Conservation (phyloP, 1,140 invertebrate genomes). For the Drosophila trapezifrons region DNA sequence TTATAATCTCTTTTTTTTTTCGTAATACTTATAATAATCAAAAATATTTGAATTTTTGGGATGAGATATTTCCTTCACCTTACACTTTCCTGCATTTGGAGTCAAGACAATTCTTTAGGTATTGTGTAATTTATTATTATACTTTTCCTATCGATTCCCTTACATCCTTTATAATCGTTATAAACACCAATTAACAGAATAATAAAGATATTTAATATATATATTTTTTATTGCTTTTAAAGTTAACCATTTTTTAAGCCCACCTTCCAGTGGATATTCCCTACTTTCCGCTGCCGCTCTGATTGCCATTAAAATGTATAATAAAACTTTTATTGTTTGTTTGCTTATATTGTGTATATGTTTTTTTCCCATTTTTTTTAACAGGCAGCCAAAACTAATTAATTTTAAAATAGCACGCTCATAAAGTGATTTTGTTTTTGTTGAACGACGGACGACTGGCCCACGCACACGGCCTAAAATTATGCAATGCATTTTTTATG, state of each 20-base stretch:
- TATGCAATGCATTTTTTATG: slow-evolving; percentile 65
- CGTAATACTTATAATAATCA: too few relatives aligned
- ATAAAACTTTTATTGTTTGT: slow-evolving; percentile 50
- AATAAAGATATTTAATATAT: too few relatives aligned
- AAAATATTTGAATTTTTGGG: too few relatives aligned
- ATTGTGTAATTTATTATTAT: too few relatives aligned
- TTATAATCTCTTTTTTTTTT: too few relatives aligned
- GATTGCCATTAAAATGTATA: slow-evolving; percentile 43
- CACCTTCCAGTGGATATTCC: neutral
- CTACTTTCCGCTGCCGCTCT: neutral
- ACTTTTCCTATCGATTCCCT: too few relatives aligned
- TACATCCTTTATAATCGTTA: too few relatives aligned
- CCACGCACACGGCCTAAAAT: slow-evolving; percentile 61
- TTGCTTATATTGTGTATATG: slow-evolving; percentile 13
- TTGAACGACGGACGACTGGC: slow-evolving; percentile 6
- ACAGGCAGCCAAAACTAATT: slow-evolving; percentile 68
- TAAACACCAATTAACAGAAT: neutral
- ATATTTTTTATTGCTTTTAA: too few relatives aligned
- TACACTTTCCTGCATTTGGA: neutral
- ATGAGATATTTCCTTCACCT: neutral
- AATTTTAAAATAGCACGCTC: slow-evolving; percentile 74
- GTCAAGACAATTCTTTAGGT: too few relatives aligned
- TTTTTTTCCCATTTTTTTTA: slow-evolving; percentile 46
- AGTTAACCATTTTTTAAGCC: slow-evolving; percentile 6
- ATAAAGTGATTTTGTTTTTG: slow-evolving; percentile 49